Evolutionary conservation across 1,140 invertebrate species (phyloP).

Genomic region (Meloidogyne exigua): DNA sequence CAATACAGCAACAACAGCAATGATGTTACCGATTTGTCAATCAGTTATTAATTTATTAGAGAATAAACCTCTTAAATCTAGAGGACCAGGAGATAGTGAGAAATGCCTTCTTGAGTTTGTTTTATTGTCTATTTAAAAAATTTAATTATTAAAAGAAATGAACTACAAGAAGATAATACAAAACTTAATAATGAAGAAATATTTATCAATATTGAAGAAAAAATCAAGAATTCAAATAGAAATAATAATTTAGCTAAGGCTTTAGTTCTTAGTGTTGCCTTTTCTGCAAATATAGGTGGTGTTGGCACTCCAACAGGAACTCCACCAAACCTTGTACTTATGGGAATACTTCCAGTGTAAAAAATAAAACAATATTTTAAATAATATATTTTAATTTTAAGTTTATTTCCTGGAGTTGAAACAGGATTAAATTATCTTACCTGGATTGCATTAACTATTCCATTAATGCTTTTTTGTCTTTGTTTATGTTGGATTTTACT

Average conservation of each 20-base stretch:
- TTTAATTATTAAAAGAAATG: background rate
- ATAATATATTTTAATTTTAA: constrained; percentile 9
- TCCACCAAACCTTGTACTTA: constrained; percentile 82
- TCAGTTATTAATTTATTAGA: constrained; percentile 47
- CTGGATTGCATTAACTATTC: constrained; percentile 74
- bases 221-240: background rate
- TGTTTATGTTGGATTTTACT: constrained; percentile 72
- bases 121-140: background rate
- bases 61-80: constrained; percentile 8
- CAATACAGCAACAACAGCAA: constrained; percentile 61
- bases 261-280: constrained; percentile 74
- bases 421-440: constrained; percentile 72
- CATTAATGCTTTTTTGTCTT: constrained; percentile 73
- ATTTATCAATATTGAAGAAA: constrained; percentile 11
- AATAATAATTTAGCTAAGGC: constrained; percentile 41
- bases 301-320: constrained; percentile 82
- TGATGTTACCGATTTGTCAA: constrained; percentile 48
- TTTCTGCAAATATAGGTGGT: constrained; percentile 78
- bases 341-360: constrained; percentile 65
- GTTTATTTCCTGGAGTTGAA: constrained; percentile 42
- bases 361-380: background rate
- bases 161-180: background rate
- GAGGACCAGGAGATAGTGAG: background rate
- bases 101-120: constrained; percentile 9
- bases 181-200: background rate